Conservation (phyloP, 1,140 invertebrate species). For the Cheumatopsyche charites region DNA sequence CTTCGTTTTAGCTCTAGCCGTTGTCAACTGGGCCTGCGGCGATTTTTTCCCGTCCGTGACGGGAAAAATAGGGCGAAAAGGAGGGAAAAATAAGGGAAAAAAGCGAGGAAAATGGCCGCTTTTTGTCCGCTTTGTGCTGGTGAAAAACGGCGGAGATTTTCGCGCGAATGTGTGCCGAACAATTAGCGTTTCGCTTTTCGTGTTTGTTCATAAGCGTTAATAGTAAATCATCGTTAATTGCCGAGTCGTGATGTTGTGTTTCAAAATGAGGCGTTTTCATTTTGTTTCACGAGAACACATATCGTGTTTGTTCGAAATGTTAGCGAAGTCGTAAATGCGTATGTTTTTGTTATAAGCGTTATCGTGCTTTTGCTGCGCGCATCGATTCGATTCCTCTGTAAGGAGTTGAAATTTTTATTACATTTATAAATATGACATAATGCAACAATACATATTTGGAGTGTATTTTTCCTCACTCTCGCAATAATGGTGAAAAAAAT, state of each 20-base stretch:
- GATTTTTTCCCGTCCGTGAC: background rate
- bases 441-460: too few species aligned
- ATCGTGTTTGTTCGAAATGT: too few species aligned
- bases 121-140: background rate
- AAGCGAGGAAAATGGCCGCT: background rate
- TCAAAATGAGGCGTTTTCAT: background rate
- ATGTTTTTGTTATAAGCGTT: too few species aligned
- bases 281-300: background rate
- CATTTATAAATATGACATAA: too few species aligned
- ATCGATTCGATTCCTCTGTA: too few species aligned
- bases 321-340: too few species aligned
- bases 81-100: background rate
- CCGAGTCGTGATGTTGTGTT: slow-evolving; percentile 10
- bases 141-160: background rate
- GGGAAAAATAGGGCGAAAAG: background rate
- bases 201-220: background rate
- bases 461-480: too few species aligned
- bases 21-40: slow-evolving; percentile 26
- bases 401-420: too few species aligned
- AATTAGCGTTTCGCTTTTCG: background rate
- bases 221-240: slow-evolving; percentile 9
- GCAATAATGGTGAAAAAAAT: too few species aligned
- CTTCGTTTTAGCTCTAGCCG: slow-evolving; percentile 26
- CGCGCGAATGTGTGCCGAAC: background rate
- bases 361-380: too few species aligned